phyloP scores from a whole-genome alignment of 1,140 invertebrate species.

The Bombus sylvicola region DNA sequence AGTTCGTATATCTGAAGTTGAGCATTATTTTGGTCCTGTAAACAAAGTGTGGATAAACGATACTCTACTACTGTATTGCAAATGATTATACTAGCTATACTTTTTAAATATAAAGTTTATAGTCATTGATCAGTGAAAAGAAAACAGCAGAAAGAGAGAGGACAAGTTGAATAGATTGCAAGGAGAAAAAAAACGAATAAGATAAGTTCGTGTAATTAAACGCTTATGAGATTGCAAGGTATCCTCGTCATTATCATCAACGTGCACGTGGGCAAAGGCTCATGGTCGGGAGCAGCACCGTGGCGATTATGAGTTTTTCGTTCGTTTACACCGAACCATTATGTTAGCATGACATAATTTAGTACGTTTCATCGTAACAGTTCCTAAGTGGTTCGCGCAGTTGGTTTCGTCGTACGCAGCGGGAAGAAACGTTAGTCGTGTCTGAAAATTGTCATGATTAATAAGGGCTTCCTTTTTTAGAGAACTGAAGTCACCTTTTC shows the following conservation, averaged over 20 bases:
- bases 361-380: slow-evolving; percentile 58
- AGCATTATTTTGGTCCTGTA: no score
- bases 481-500: neutral
- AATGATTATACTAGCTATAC: no score
- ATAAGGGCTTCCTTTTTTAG: no score
- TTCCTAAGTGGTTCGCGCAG: slow-evolving; percentile 18
- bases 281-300: slow-evolving; percentile 55
- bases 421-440: neutral
- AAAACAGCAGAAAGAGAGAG: neutral
- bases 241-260: slow-evolving; percentile 58
- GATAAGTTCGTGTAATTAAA: slow-evolving; percentile 66
- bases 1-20: no score
- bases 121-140: neutral
- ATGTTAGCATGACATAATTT: slow-evolving; percentile 70
- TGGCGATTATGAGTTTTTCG: slow-evolving; percentile 69
- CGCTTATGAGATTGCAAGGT: slow-evolving; percentile 70
- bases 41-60: neutral
- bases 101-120: neutral
- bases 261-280: slow-evolving; percentile 4
- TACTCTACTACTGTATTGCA: no score
- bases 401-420: neutral
- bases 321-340: slow-evolving; percentile 61
- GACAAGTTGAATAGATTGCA: no score
- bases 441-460: neutral
- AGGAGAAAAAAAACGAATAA: neutral